These are phyloP conservation scores for Engraulis encrasicolus DNA, from an alignment of 2,113 vertebrate species.

Conservation along the genomic window DNA sequence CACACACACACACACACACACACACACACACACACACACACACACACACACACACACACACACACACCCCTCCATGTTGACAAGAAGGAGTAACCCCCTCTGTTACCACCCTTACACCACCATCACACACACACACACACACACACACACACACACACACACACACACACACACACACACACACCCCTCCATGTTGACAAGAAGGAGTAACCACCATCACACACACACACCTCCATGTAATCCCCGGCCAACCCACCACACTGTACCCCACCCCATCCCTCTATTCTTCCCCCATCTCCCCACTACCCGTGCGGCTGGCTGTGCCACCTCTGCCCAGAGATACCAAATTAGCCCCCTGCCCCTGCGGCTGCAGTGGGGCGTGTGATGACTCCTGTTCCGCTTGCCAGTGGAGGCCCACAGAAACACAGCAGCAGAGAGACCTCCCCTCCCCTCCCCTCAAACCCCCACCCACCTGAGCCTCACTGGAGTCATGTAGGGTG, in stretches of 20 bases:
- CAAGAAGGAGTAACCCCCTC: constrained; percentile 69
- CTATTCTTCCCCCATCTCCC: background rate
- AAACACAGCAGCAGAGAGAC: background rate
- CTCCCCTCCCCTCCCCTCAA: too few relatives aligned
- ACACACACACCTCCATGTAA: background rate
- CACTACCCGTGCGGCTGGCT: background rate
- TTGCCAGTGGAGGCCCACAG: background rate
- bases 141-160: constrained; percentile 20
- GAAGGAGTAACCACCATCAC: background rate
- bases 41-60: too few relatives aligned
- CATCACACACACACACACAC: too few relatives aligned
- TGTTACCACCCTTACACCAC: background rate
- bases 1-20: too few relatives aligned
- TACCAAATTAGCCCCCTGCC: constrained; percentile 1
- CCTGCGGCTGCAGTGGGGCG: background rate
- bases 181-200: too few relatives aligned
- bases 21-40: too few relatives aligned
- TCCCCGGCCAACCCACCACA: background rate
- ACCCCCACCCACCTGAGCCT: background rate
- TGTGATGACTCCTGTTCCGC: background rate
- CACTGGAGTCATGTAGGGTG: background rate
- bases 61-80: too few relatives aligned
- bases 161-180: too few relatives aligned
- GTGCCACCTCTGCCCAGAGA: background rate
- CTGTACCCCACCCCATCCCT: constrained; percentile 21